Evolutionary conservation across 1,140 invertebrate genomes (phyloP), one percentile per base, ranked within the genome.

Genomic region (Drosophila tropicalis): DNA sequence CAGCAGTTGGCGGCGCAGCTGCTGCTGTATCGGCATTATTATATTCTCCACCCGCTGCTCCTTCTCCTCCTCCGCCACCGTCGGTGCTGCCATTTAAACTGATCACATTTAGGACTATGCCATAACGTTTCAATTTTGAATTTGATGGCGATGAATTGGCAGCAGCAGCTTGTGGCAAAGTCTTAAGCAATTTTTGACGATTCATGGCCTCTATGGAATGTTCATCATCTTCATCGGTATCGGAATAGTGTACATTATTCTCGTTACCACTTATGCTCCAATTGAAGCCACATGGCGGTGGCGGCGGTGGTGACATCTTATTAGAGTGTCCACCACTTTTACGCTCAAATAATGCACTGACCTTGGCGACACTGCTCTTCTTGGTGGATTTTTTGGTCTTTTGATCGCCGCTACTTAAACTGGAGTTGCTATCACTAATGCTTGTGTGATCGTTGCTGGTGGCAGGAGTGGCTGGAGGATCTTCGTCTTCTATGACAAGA

Each of bases 401-500:
- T 1, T 15, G 4, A 32, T 62, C 36, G 5, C 74, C 60, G 12
- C 72, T 74, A 17, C 58, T 76, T 5, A 58, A 58, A 32, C 58
- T 76, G 15, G 54, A 70, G 76, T 76, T 87, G 47, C 79, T 86
- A 1, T 74, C 41, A 22, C 79, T 86, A 1, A 66, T 71, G 32
- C 73, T 82, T 32, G 79, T 82, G 54, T 63, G 40, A 36, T 36
- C 34, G 34, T 10, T 12, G 10, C 1, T 12, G 34, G 34, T 9
- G 10, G 34, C 10, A 3, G 34, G 7, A 10, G 62, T 51, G 39
- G 67, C 62, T 22, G 68, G 36, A 22, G 44, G 17, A 51, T 89
- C 81, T 51, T 91, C 90, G 90, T 92, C 91, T 63, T 91, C 90
- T 7, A 90, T 92, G 15, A 94, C 93, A 63, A 94, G 85, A 70